Evolutionary conservation across 2,797 vertebrate species (phyloP), one percentile per base, ranked within the genome.

Genomic region (Atherinosoma microstoma): DNA sequence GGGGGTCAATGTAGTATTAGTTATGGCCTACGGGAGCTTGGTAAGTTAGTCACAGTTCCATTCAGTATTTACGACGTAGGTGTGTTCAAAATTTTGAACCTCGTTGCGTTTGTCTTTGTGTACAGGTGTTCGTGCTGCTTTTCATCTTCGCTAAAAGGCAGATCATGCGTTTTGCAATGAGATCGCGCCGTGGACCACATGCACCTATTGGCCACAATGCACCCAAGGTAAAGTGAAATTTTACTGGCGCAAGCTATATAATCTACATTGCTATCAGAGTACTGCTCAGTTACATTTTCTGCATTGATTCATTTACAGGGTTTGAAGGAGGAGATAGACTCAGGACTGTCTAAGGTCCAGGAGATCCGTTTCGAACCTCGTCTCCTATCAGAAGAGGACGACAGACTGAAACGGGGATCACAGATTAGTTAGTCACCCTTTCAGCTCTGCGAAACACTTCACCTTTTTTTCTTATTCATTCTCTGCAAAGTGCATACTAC

Each of bases 151-250:
- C 98, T 70, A 99, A 98, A 87, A 96, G 98, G 5, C 98, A 99
- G 90, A 99, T 99, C 64, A 98, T 99, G 98, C 96, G 98, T 58
- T 99, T 99, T 11, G 97, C 98, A 24, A 97, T 99, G 97, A 98
- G 98, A 84, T 99, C 98, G 58, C 96, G 97, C 30, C 93, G 97
- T 0, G 98, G 98, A 27, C 97, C 98, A 0, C 98, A 99, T 0
- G 97, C 96, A 4, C 97, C 98, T 0, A 96, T 99, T 3, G 98
- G 98, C 29, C 98, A 99, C 85, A 98, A 98, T 4, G 98, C 98
- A 0, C 97, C 98, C 0, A 99, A 98, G 96, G 98, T 97, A 85
- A 61, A 27, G 4, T 1, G 5, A 13, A 35, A 42, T 42, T 34
- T 1, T 9, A 11, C 49, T 51, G 49, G 49, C 12, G 10, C n/a